phyloP scores from a whole-genome alignment of 53 echinoderm and acorn worm species.

The Echinarachnius parma region DNA sequence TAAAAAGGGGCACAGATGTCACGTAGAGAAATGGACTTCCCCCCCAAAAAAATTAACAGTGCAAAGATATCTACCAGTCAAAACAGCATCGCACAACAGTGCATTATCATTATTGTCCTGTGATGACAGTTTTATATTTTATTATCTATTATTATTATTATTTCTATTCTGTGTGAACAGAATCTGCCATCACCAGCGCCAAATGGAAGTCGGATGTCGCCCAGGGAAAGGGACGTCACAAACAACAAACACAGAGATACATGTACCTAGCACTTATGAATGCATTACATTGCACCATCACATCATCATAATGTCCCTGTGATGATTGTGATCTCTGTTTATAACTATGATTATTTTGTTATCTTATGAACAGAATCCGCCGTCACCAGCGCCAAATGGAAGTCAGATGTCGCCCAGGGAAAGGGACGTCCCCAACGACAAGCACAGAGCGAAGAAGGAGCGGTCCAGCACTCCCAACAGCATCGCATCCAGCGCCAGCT shows the following conservation, averaged over 20 bases:
- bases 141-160: too few species aligned
- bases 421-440: constrained; percentile 68
- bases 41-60: too few species aligned
- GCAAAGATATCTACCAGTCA: too few species aligned
- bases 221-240: constrained; percentile 57
- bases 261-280: too few species aligned
- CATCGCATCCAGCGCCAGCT: constrained; percentile 89
- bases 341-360: background rate
- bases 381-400: constrained; percentile 81
- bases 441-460: constrained; percentile 96
- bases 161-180: constrained; percentile 31
- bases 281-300: too few species aligned
- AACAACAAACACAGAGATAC: constrained; percentile 76
- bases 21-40: too few species aligned
- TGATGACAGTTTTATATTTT: too few species aligned
- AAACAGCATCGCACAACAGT: too few species aligned
- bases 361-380: constrained; percentile 73
- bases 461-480: constrained; percentile 94
- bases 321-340: background rate
- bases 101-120: too few species aligned
- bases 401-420: constrained; percentile 69
- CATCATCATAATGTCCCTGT: too few species aligned
- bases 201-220: constrained; percentile 75
- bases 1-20: too few species aligned
- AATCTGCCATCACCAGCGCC: constrained; percentile 85